phyloP scores from a whole-genome alignment of 2,113 vertebrate genomes.

The Noturus placidus region DNA sequence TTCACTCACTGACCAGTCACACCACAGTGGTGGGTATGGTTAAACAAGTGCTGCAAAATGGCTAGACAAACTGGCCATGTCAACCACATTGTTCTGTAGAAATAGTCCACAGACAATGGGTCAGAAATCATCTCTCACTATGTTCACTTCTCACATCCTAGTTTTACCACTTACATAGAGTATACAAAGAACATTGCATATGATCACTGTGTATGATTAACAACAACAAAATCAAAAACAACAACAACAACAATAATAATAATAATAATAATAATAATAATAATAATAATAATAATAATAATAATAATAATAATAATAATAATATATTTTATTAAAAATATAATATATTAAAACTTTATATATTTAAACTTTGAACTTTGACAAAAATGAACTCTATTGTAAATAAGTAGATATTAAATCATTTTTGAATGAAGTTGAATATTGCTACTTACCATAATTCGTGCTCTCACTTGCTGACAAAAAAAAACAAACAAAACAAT shows the following conservation, averaged over 20 bases:
- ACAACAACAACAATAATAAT: neutral
- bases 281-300: neutral
- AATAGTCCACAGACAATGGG: neutral
- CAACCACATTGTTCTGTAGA: neutral
- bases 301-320: too few relatives aligned
- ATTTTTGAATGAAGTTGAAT: neutral
- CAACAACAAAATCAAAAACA: neutral
- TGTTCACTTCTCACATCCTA: neutral
- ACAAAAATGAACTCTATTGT: neutral
- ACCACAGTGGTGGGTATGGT: neutral
- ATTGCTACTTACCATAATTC: conserved; percentile 69
- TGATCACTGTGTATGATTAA: neutral
- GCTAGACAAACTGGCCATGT: neutral
- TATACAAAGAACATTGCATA: neutral
- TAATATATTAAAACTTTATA: too few relatives aligned
- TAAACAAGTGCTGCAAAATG: neutral
- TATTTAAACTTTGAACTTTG: too few relatives aligned
- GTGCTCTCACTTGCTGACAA: conserved; percentile 64
- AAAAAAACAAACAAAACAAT: neutral
- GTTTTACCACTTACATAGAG: neutral
- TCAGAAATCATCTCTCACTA: neutral
- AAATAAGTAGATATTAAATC: neutral
- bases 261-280: neutral
- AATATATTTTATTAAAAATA: too few relatives aligned
- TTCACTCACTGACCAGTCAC: neutral